These are phyloP conservation scores for Cottoperca gobio DNA, from an alignment of 2,797 vertebrate genomes.

Conservation along the genomic window DNA sequence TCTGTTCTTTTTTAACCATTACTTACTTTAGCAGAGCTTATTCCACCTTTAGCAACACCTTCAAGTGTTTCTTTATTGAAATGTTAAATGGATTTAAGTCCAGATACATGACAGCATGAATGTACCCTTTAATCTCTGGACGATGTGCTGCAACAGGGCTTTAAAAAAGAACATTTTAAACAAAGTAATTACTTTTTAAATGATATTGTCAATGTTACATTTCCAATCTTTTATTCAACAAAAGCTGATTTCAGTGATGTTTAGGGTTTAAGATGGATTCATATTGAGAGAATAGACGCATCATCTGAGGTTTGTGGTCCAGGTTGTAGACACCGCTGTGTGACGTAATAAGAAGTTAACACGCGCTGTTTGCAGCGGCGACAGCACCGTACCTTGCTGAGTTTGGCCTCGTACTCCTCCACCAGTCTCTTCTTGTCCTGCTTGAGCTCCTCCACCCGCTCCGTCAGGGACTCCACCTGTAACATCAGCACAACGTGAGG, in stretches of 20 bases:
- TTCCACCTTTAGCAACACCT: background rate
- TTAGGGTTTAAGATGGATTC: background rate
- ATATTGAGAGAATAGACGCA: background rate
- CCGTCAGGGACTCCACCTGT: conserved; percentile 90
- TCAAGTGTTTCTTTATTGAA: background rate
- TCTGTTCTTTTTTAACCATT: background rate
- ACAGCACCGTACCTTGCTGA: conserved; percentile 85
- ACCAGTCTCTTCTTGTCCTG: conserved; percentile 93
- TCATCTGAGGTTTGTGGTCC: background rate
- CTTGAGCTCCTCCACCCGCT: conserved; percentile 91
- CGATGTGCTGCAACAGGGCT: background rate
- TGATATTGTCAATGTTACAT: background rate
- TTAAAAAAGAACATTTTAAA: background rate
- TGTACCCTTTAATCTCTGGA: background rate
- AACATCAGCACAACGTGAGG: background rate
- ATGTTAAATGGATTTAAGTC: background rate
- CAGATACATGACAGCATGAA: no score
- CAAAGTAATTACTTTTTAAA: background rate
- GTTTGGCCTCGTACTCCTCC: conserved; percentile 96
- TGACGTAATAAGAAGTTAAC: no score
- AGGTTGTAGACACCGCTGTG: no score
- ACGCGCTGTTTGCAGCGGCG: no score
- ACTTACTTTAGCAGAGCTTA: background rate
- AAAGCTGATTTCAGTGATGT: background rate
- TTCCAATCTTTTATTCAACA: background rate